Percentiles rank a stretch among this genome's conserved stretches.
Evolutionary conservation across 2,113 vertebrate genomes (phyloP).

Genomic region (Oxygymnocypris stewartii): DNA sequence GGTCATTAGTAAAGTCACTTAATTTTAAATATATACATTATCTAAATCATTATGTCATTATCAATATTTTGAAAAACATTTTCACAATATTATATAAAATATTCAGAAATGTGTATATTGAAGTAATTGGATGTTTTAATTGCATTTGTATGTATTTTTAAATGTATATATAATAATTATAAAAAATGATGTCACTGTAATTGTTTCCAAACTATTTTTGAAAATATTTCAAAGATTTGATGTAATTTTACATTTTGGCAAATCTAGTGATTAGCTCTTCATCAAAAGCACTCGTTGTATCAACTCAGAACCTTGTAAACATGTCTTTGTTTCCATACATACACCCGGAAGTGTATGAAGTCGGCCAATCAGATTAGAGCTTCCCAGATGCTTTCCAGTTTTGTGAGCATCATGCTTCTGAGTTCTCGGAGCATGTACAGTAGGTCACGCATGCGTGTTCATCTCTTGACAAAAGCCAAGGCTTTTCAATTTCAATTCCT

Average conservation of each 20-base stretch:
- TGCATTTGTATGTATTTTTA: background rate
- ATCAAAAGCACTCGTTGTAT: background rate
- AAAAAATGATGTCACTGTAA: too few relatives aligned
- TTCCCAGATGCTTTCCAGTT: constrained; percentile 4
- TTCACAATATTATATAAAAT: too few relatives aligned
- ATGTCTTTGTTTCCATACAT: background rate
- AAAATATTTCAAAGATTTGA: background rate
- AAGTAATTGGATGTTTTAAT: background rate
- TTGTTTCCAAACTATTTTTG: background rate
- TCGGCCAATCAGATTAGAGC: background rate
- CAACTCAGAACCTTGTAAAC: background rate
- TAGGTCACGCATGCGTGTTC: background rate
- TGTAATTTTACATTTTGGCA: background rate
- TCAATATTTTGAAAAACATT: too few relatives aligned
- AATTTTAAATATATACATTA: too few relatives aligned
- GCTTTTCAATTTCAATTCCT: background rate
- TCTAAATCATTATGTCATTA: too few relatives aligned
- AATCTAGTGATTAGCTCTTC: background rate
- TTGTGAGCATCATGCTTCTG: background rate
- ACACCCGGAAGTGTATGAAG: background rate
- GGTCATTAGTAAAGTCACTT: too few relatives aligned
- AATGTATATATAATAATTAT: too few relatives aligned
- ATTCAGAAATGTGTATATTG: background rate
- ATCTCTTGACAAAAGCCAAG: constrained; percentile 6
- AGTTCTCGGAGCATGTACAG: background rate